These are phyloP conservation scores for Hypena proboscidalis DNA, from an alignment of 2,888 invertebrate species.

Conservation along the genomic window DNA sequence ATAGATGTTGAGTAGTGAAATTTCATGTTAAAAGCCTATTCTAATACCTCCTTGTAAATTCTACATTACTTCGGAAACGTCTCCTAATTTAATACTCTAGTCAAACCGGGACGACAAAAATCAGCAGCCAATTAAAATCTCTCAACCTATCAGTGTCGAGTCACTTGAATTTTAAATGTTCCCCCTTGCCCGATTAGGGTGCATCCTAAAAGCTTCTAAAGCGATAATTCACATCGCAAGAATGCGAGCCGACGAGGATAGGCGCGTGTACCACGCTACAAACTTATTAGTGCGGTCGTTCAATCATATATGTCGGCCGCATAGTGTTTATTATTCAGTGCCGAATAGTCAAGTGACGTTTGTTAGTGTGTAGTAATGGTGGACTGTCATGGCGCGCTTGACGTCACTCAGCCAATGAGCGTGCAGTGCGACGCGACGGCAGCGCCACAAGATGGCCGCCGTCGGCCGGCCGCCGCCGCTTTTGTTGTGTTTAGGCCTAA, in stretches of 20 bases:
- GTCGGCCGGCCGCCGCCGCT: constrained; percentile 76
- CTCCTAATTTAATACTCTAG: constrained; percentile 35
- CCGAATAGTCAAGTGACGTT: constrained; percentile 44
- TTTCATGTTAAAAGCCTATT: constrained; percentile 30
- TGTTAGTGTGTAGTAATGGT: constrained; percentile 72
- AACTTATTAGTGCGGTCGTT: constrained; percentile 40
- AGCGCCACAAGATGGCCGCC: constrained; percentile 85
- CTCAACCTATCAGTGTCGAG: constrained; percentile 69
- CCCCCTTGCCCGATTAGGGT: constrained; percentile 78
- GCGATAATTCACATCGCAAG: constrained; percentile 78
- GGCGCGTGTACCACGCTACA: constrained; percentile 64
- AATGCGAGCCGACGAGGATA: constrained; percentile 79
- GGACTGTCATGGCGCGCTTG: constrained; percentile 80
- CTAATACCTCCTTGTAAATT: constrained; percentile 30
- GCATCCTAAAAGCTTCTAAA: constrained; percentile 82
- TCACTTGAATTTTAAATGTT: constrained; percentile 76
- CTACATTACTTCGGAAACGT: constrained; percentile 25
- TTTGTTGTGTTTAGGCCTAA: constrained; percentile 81
- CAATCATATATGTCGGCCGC: constrained; percentile 29
- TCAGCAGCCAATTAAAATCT: constrained; percentile 79
- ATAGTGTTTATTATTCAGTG: constrained; percentile 54
- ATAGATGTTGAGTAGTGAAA: constrained; percentile 14
- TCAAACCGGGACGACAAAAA: constrained; percentile 55
- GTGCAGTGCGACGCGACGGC: constrained; percentile 69
- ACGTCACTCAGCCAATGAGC: constrained; percentile 83